A percentile compares a stretch with the other conserved stretches of the same genome.
Conservation (phyloP, 53 echinoderm and acorn worm genomes). For the Patiria pectinifera region DNA sequence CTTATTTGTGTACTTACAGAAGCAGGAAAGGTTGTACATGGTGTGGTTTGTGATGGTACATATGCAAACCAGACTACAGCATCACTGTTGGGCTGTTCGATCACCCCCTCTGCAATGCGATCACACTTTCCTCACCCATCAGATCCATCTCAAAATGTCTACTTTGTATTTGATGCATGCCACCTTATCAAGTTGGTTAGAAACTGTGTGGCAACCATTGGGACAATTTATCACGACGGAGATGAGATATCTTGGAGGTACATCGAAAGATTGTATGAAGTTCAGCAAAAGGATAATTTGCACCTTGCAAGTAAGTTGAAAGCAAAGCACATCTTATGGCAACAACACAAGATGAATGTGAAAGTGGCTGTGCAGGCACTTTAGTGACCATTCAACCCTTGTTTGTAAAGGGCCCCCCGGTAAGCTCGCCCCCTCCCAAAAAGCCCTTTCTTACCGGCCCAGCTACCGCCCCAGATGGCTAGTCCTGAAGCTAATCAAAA, state of each 20-base stretch:
- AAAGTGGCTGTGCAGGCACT: constrained; percentile 64
- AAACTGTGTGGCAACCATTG: constrained; percentile 68
- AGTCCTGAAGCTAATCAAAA: no score
- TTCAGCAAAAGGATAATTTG: constrained; percentile 66
- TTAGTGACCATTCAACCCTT: no score
- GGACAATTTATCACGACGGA: constrained; percentile 61
- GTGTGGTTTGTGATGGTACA: constrained; percentile 54
- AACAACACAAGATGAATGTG: constrained; percentile 67
- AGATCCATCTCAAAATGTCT: constrained; percentile 65
- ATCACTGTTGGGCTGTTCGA: constrained; percentile 16
- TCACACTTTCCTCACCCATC: constrained; percentile 62
- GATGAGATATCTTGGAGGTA: constrained; percentile 68
- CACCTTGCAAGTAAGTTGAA: constrained; percentile 70
- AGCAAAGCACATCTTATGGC: constrained; percentile 63
- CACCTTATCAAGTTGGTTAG: constrained; percentile 67
- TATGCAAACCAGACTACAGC: constrained; percentile 57
- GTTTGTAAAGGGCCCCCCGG: no score
- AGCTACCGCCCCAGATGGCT: no score
- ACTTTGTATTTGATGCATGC: constrained; percentile 75
- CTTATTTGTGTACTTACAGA: constrained; percentile 59
- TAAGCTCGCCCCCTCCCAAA: no score
- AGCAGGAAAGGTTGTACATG: constrained; percentile 50
- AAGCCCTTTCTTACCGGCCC: no score
- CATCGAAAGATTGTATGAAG: constrained; percentile 63
- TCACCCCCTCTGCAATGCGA: neutral